Percentiles rank a stretch among this genome's conserved stretches.
Evolutionary conservation across 2,888 invertebrate genomes (phyloP).

Genomic region (Rhaphigaster nebulosa): DNA sequence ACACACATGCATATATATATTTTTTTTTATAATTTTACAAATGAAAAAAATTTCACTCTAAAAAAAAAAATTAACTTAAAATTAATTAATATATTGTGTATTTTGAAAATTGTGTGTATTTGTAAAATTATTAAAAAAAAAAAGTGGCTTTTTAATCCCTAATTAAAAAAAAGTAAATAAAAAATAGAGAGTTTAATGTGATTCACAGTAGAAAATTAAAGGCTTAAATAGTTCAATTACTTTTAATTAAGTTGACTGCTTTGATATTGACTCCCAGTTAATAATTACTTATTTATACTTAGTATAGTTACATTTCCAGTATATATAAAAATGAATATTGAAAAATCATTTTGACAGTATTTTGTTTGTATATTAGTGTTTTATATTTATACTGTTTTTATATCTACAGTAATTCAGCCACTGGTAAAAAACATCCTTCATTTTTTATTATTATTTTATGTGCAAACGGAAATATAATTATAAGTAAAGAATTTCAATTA

Average conservation of each 20-base stretch:
- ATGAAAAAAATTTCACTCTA: no score
- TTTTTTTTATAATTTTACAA: no score
- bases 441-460: not conserved
- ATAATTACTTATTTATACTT: no score
- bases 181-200: not conserved
- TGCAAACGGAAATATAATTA: not conserved
- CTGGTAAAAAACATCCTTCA: not conserved
- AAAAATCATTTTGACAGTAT: not conserved
- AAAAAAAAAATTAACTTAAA: no score
- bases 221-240: slow-evolving; percentile 1
- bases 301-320: no score
- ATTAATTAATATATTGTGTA: no score
- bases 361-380: not conserved
- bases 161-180: not conserved
- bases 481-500: not conserved
- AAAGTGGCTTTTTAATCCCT: no score
- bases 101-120: no score
- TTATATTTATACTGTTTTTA: not conserved
- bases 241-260: not conserved
- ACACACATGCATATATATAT: no score
- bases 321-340: not conserved
- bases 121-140: no score
- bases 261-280: no score
- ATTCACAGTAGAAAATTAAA: not conserved
- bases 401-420: not conserved